Base-by-base conservation (phyloP, 2,888 invertebrate species). In the Thera obeliscata region DNA sequence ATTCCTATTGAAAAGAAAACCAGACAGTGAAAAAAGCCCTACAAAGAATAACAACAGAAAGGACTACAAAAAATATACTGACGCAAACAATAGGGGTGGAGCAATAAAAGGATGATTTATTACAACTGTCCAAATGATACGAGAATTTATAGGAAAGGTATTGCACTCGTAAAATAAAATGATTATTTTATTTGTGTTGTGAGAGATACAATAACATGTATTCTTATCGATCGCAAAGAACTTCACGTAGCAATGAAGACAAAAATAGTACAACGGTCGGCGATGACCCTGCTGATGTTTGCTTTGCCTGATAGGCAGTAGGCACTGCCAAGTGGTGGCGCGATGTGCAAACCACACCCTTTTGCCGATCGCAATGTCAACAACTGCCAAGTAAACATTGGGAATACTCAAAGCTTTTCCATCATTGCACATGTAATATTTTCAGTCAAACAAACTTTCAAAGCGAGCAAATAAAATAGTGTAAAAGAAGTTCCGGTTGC, bases 31-130 rank as follows among this genome's bases (percentile, higher is more conserved):
- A 79, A 79, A 78, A 75, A 69, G 74, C 77, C 74, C 77, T 81
- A 74, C 72, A 80, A 72, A 73, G 69, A 72, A 77, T 76, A 76
- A 78, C 76, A 76, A 79, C 82, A 76, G 78, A 76, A 80, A 87
- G 81, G 87, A 81, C 75, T 77, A 78, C 74, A 78, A 84, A 84
- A 87, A 88, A 87, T 83, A 86, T 72, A 80, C 77, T 72, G 76
- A 74, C 70, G 77, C 81, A 81, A 85, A 88, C 85, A 87, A 86
- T 83, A 81, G 90, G 22, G 85, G 84, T 61, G 70, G 66, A 72
- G 76, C 76, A 78, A 90, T 89, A 87, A 91, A 89, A 87, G 84
- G 81, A 89, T 90, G 89, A 93, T 92, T 88, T 91, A 91, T 90
- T 73, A 78, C 78, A 73, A 78, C 86, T 55, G 88, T 88, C 87